These are phyloP conservation scores for Ochlodes sylvanus DNA, from an alignment of 2,888 invertebrate species.

Conservation along the genomic window DNA sequence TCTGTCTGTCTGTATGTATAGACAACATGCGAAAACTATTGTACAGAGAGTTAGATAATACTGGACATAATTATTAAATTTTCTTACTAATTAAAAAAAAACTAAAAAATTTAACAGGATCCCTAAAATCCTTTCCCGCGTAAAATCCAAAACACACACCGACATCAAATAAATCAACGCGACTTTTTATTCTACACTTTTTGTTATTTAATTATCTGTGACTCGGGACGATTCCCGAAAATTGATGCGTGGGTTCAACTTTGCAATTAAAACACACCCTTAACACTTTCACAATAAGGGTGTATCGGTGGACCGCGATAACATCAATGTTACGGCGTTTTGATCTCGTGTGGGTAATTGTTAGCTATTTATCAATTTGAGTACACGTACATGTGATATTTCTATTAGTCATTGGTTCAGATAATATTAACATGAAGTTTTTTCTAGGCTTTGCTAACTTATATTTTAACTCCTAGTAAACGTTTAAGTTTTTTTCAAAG, in stretches of 20 bases:
- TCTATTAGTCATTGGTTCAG: conserved; percentile 28
- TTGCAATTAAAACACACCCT: conserved; percentile 31
- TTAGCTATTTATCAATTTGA: conserved; percentile 31
- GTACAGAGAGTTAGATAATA: too few relatives aligned
- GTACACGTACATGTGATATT: conserved; percentile 24
- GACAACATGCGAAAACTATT: too few relatives aligned
- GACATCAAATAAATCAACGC: conserved; percentile 61
- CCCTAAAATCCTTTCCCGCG: conserved; percentile 36
- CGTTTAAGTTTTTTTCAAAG: too few relatives aligned
- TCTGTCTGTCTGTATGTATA: too few relatives aligned
- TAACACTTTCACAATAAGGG: conserved; percentile 32
- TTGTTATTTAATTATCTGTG: conserved; percentile 78
- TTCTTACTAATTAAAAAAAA: too few relatives aligned
- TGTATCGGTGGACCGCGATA: conserved; percentile 39
- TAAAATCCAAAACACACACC: conserved; percentile 45
- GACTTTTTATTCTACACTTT: conserved; percentile 59
- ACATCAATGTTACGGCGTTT: conserved; percentile 41
- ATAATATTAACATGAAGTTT: not conserved
- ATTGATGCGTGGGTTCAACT: conserved; percentile 56
- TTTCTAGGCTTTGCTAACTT: not conserved
- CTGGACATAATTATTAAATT: too few relatives aligned
- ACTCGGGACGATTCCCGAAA: conserved; percentile 64
- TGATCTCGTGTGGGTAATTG: conserved; percentile 41
- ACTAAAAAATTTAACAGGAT: not conserved
- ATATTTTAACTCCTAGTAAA: too few relatives aligned